Conservation (phyloP, 2,888 invertebrate genomes). For the Yponomeuta cagnagella region DNA sequence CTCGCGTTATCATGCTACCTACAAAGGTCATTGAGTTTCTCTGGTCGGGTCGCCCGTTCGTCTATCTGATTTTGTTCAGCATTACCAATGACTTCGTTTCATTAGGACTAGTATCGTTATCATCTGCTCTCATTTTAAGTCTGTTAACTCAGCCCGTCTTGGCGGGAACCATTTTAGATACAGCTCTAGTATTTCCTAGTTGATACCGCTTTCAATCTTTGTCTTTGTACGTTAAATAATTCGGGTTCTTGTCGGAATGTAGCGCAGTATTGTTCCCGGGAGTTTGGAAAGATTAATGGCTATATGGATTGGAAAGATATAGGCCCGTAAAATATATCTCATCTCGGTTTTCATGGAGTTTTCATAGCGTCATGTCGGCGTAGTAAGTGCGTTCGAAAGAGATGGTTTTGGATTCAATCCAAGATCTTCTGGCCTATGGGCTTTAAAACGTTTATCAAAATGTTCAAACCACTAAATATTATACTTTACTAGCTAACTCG, state of each 20-base stretch:
- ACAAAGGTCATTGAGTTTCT: no score
- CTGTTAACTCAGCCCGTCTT: not conserved
- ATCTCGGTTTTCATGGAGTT: not conserved
- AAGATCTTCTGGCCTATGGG: not conserved
- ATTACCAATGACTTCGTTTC: not conserved
- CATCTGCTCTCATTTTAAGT: not conserved
- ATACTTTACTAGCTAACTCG: no score
- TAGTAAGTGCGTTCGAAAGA: not conserved
- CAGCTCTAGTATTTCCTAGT: not conserved
- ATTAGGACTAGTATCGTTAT: not conserved
- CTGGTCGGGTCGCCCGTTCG: not conserved
- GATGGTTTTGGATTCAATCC: not conserved
- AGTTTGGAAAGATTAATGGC: not conserved
- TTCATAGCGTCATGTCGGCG: not conserved
- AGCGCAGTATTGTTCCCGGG: not conserved
- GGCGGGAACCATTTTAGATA: not conserved
- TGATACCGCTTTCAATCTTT: not conserved
- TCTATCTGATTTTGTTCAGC: not conserved
- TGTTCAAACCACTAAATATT: no score
- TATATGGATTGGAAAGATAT: not conserved
- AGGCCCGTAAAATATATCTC: conserved; percentile 3
- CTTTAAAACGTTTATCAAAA: no score
- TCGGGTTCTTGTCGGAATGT: not conserved
- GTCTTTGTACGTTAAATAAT: not conserved
- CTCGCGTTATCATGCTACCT: no score